Evolutionary conservation across 2,888 invertebrate species (phyloP), one percentile per base, ranked within the genome.

Genomic region (Lasioglossum calceatum): DNA sequence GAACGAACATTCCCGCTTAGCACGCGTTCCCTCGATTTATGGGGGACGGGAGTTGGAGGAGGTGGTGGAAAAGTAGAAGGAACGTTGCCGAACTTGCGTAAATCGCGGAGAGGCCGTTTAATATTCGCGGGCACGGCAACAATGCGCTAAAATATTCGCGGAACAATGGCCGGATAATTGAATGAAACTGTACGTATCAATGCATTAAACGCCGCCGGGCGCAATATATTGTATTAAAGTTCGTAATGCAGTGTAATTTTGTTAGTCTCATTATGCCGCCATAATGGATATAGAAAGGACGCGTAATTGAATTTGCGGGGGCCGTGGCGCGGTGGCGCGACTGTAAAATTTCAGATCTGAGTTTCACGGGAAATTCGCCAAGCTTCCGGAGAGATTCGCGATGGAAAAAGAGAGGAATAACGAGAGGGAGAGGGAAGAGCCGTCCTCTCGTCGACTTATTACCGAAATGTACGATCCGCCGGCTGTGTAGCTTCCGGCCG

Each of bases 221-320:
- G 78, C 61, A 50, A 81, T 83, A 81, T 87, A 84, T 87, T 79
- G 74, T 81, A 82, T 81, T 84, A 84, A 81, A 81, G 81, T 78
- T 74, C n/a, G 73, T 77, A 81, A 81, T 77, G 79, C 50, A 73
- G 79, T n/a, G 50, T 87, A 87, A 87, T 84, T 77, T 47, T 50
- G 76, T 87, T 87, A 87, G 81, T 73, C 77, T 87, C 81, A 79
- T 87, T 87, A 87, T 27, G 77, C 61, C 23, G 81, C 50, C 71
- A 84, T 87, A 87, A 87, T 87, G 87, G 87, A 79, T 77, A 79
- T 77, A 81, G 87, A 86, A 87, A 84, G 83, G 82, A 74, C 87
- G 61, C 50, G 67, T 84, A 87, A 87, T 87, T 84, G 75, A 79
- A 87, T 54, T 87, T 79, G 72, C 42, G 64, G 23, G n/a, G 23